Conservation (phyloP, 2,797 vertebrate genomes). For the Emys orbicularis region DNA sequence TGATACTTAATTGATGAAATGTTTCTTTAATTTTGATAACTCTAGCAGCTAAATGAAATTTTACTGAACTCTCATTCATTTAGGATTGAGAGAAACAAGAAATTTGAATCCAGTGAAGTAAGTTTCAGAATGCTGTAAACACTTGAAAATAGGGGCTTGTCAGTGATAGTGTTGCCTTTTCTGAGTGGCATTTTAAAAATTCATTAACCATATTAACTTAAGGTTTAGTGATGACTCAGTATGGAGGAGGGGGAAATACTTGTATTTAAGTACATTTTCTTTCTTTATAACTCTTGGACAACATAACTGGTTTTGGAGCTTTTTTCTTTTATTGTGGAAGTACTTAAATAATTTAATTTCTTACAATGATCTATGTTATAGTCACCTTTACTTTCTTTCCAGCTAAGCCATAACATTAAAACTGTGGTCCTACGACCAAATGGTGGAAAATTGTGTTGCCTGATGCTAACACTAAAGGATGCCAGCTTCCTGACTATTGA, state of each 20-base stretch:
- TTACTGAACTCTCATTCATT: neutral
- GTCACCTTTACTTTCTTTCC: constrained; percentile 50
- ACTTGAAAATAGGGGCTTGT: neutral
- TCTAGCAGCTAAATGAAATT: neutral
- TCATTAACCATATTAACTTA: neutral
- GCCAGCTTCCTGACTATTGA: constrained; percentile 90
- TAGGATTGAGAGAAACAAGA: fast-evolving
- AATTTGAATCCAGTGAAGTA: neutral
- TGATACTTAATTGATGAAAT: neutral
- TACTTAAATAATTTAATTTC: neutral
- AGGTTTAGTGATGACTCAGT: neutral
- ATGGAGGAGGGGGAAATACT: neutral
- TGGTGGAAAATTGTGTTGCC: constrained; percentile 84
- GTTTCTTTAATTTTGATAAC: neutral
- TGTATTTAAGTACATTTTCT: neutral
- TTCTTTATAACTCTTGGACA: neutral
- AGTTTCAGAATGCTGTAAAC: neutral
- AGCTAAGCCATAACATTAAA: constrained; percentile 98
- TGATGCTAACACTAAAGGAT: constrained; percentile 92
- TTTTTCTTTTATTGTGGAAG: neutral
- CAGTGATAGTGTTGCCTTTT: neutral
- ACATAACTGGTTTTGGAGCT: neutral
- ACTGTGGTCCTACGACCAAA: constrained; percentile 83
- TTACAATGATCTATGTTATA: neutral
- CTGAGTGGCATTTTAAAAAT: neutral